Evolutionary conservation across 2,888 invertebrate species (phyloP).

Genomic region (Tribolium freemani): DNA sequence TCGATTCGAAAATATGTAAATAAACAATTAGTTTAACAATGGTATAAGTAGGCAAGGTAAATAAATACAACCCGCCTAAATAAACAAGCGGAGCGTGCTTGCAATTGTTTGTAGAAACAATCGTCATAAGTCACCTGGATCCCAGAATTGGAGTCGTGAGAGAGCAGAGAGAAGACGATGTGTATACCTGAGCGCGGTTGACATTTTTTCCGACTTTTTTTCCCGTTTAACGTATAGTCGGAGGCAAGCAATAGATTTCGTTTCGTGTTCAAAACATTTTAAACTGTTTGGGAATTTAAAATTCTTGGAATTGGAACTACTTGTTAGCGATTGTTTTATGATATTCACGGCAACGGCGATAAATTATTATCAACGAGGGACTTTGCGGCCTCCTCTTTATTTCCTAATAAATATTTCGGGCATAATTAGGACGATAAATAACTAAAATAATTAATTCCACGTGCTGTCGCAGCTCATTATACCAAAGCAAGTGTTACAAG

Average conservation of each 20-base stretch:
- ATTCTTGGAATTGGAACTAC: slow-evolving; percentile 67
- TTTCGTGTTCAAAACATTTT: slow-evolving; percentile 68
- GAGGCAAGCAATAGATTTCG: slow-evolving; percentile 66
- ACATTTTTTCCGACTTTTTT: slow-evolving; percentile 64
- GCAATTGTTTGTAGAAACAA: slow-evolving; percentile 63
- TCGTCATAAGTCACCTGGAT: slow-evolving; percentile 65
- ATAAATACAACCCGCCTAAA: slow-evolving; percentile 56
- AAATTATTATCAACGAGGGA: slow-evolving; percentile 38
- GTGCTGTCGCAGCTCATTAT: neutral
- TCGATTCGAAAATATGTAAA: slow-evolving; percentile 54
- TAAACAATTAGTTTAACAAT: slow-evolving; percentile 61
- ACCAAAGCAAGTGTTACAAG: neutral
- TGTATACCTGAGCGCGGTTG: slow-evolving; percentile 52
- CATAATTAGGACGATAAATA: slow-evolving; percentile 29
- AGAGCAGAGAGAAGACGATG: slow-evolving; percentile 44
- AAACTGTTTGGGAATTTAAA: slow-evolving; percentile 67
- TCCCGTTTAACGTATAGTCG: slow-evolving; percentile 63
- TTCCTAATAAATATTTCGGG: slow-evolving; percentile 32
- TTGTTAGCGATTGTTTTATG: slow-evolving; percentile 67
- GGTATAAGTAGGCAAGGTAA: slow-evolving; percentile 52
- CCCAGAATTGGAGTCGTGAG: slow-evolving; percentile 62
- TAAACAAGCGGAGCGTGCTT: slow-evolving; percentile 61
- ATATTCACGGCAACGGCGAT: slow-evolving; percentile 45
- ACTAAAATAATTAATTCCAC: neutral
- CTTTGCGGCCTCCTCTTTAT: slow-evolving; percentile 16